A percentile compares a stretch with the other conserved stretches of the same genome.
phyloP scores from a whole-genome alignment of 2,113 vertebrate species.

The Cervus canadensis region DNA sequence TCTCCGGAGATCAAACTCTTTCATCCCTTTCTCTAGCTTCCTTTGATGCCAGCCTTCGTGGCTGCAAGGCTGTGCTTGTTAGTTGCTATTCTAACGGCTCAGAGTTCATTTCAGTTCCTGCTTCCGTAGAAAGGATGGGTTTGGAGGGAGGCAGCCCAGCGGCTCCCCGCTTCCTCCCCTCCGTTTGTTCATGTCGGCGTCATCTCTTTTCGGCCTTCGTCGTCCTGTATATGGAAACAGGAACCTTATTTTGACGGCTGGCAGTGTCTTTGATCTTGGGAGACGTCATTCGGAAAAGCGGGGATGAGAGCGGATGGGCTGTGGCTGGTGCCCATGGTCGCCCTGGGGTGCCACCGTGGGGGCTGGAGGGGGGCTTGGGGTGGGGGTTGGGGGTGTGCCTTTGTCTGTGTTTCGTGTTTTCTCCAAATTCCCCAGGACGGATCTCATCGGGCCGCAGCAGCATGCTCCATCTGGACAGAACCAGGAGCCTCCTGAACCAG shows the following conservation, averaged over 20 bases:
- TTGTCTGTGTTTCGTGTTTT: not conserved
- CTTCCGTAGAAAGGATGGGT: not conserved
- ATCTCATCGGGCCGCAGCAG: not conserved
- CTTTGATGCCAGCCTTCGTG: conserved; percentile 15
- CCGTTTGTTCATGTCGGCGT: conserved; percentile 44
- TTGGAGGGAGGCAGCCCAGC: not conserved
- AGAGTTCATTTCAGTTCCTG: conserved; percentile 39
- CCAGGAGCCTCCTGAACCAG: not conserved
- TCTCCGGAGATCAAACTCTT: not conserved
- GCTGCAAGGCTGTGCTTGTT: conserved; percentile 1
- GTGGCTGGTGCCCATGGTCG: no score
- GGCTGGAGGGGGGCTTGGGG: no score
- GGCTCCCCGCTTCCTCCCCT: not conserved
- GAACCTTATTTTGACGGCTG: conserved; percentile 75
- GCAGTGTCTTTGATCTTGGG: conserved; percentile 38
- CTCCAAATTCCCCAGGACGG: fast-evolving
- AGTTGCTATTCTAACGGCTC: conserved; percentile 52
- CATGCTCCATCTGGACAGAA: not conserved
- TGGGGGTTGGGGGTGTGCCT: not conserved
- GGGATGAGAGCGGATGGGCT: not conserved
- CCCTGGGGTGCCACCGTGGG: not conserved
- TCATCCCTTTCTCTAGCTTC: not conserved
- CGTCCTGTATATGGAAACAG: conserved; percentile 39
- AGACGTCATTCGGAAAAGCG: not conserved
- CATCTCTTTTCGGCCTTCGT: not conserved